Conservation (phyloP, 2,113 vertebrate genomes). For the Damaliscus lunatus region DNA sequence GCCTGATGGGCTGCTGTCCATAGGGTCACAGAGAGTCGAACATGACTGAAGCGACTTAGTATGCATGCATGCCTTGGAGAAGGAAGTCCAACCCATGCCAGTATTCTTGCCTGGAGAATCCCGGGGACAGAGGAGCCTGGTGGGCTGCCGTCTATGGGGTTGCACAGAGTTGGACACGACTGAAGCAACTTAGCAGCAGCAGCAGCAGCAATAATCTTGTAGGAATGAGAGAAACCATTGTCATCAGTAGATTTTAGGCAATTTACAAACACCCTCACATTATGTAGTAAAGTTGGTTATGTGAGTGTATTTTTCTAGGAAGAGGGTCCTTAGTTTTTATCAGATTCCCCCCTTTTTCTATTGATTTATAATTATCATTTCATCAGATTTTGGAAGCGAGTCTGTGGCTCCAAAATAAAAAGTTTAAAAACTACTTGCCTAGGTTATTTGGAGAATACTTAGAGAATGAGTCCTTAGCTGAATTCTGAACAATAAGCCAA, state of each 20-base stretch:
- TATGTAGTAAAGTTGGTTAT: background rate
- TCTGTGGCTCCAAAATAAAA: background rate
- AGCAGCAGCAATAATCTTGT: background rate
- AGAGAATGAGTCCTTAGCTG: background rate
- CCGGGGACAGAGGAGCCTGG: background rate
- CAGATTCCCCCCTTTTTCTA: background rate
- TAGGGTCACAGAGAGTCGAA: background rate
- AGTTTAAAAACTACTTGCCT: background rate
- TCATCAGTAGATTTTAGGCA: background rate
- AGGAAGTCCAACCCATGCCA: background rate
- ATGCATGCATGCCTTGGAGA: background rate
- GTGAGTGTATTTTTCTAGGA: background rate
- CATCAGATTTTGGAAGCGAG: background rate
- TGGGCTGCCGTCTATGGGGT: background rate
- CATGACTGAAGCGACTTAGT: background rate
- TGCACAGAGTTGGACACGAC: fast-evolving
- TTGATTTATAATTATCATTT: background rate
- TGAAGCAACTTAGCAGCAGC: background rate
- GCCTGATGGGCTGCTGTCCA: background rate
- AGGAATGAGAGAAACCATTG: background rate
- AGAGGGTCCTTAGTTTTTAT: background rate
- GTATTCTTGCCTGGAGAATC: background rate
- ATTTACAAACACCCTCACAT: background rate
- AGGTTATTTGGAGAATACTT: background rate
- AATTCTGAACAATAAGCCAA: background rate